These are phyloP conservation scores for Epistrophella euchroma DNA, from an alignment of 2,888 invertebrate genomes.

Conservation along the genomic window DNA sequence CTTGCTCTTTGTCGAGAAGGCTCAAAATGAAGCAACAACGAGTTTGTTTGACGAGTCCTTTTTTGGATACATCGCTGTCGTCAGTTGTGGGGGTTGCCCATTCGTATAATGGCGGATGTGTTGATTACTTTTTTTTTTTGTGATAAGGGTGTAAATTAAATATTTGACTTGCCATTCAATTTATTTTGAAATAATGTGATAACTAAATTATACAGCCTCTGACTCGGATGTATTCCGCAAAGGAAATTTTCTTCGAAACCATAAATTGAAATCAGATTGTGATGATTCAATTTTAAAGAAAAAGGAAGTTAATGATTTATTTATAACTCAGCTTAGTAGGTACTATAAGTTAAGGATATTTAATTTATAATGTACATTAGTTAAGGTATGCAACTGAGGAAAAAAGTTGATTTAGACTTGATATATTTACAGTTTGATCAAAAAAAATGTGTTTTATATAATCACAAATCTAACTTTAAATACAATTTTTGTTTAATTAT, in stretches of 20 bases:
- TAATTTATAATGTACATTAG: no score
- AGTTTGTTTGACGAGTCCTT: conserved; percentile 48
- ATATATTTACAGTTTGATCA: no score
- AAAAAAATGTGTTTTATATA: no score
- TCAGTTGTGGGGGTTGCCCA: conserved; percentile 24
- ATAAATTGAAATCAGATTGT: not conserved
- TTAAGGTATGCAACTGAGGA: no score
- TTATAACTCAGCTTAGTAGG: no score
- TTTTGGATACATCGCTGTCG: conserved; percentile 23
- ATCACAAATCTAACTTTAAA: no score
- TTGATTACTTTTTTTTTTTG: conserved; percentile 48
- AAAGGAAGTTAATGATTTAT: not conserved
- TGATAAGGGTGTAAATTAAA: conserved; percentile 62
- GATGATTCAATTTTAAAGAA: not conserved
- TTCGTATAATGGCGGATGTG: conserved; percentile 46
- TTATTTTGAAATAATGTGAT: conserved; percentile 43
- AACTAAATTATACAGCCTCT: conserved; percentile 18
- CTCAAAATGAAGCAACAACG: conserved; percentile 57
- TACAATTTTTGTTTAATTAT: no score
- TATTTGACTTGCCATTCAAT: conserved; percentile 67
- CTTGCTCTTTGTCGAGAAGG: not conserved
- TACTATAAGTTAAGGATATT: no score
- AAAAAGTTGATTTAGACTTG: no score
- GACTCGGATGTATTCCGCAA: not conserved
- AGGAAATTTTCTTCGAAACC: not conserved